Evolutionary conservation across 2,797 vertebrate genomes (phyloP).

Genomic region (Bryconaethiops microstoma): DNA sequence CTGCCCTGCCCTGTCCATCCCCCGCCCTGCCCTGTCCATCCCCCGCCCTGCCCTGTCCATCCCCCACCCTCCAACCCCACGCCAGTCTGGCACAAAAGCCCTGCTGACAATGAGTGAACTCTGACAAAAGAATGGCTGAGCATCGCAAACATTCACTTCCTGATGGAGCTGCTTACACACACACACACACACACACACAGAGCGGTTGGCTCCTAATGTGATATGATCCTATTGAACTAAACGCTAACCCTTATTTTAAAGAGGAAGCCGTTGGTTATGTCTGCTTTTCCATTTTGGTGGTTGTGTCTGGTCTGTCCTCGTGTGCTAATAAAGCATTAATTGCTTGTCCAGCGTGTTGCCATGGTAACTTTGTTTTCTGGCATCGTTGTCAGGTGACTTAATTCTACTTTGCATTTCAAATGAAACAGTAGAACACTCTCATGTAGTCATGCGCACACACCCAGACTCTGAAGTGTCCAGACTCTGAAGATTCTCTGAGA

Average conservation of each 20-base stretch:
- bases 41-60: too few species aligned
- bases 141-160: background rate
- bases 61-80: background rate
- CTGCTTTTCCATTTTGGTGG: background rate
- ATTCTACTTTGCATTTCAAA: slow-evolving; percentile 57
- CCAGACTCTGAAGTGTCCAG: too few species aligned
- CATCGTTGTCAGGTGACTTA: slow-evolving; percentile 48
- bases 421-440: background rate
- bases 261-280: background rate
- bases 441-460: too few species aligned
- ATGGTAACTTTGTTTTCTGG: background rate
- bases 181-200: too few species aligned
- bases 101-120: background rate
- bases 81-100: background rate
- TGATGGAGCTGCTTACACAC: background rate
- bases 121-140: background rate
- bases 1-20: too few species aligned
- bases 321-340: background rate
- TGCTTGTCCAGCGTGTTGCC: background rate
- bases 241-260: too few species aligned
- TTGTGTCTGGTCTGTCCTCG: background rate
- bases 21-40: too few species aligned
- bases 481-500: too few species aligned
- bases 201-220: too few species aligned
- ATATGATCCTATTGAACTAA: too few species aligned